These are phyloP conservation scores for Drosophila repletoides DNA, from an alignment of 1,140 invertebrate genomes.

Conservation along the genomic window DNA sequence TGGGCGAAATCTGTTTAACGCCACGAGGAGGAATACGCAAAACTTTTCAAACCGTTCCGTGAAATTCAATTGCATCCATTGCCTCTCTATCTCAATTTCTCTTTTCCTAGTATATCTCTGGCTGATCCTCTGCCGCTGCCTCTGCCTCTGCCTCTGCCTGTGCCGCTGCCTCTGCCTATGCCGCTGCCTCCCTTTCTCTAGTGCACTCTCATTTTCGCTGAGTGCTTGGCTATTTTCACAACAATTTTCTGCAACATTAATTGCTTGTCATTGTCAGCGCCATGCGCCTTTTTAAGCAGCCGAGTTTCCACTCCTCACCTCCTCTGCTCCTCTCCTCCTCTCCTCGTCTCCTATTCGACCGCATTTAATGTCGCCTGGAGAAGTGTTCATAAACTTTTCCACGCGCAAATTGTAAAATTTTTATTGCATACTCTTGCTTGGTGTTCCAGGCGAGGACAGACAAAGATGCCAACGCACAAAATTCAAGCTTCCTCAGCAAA, in stretches of 20 bases:
- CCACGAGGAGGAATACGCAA: conserved; percentile 44
- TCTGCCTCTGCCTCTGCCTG: too few relatives aligned
- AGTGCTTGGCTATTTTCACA: conserved; percentile 44
- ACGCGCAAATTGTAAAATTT: conserved; percentile 75
- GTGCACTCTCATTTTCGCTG: background rate
- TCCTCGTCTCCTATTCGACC: background rate
- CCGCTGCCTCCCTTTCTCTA: background rate
- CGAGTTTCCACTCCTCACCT: background rate
- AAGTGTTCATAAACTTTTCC: conserved; percentile 68
- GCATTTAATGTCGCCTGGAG: conserved; percentile 59
- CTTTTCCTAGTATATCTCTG: too few relatives aligned
- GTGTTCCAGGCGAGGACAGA: conserved; percentile 41
- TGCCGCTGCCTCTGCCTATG: too few relatives aligned
- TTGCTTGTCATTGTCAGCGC: conserved; percentile 69
- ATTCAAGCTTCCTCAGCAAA: too few relatives aligned
- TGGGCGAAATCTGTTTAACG: conserved; percentile 13
- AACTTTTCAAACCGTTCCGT: conserved; percentile 56
- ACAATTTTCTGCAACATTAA: conserved; percentile 71
- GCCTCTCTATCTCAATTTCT: too few relatives aligned
- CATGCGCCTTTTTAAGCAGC: background rate
- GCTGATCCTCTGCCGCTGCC: too few relatives aligned
- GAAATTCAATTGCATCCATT: conserved; percentile 39
- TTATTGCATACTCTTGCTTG: conserved; percentile 71
- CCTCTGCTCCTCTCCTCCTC: background rate
- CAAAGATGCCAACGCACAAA: conserved; percentile 51